Conservation (phyloP, 64 coral and sea anemone genomes). For the Porites lutea region DNA sequence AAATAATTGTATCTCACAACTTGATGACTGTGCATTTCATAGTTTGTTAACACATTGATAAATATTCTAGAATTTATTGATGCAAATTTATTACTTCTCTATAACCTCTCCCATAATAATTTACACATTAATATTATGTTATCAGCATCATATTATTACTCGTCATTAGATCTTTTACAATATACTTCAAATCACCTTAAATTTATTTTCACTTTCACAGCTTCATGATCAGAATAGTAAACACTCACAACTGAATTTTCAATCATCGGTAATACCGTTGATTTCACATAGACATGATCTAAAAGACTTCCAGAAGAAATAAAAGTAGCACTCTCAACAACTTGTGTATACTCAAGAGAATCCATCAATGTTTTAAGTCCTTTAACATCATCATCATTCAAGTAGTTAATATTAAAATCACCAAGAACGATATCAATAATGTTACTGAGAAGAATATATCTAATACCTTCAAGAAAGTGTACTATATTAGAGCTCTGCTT, state of each 20-base stretch:
- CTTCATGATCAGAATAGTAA: slow-evolving; percentile 73
- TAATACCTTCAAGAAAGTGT: slow-evolving; percentile 26
- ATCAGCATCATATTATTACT: no score
- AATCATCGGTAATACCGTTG: slow-evolving; percentile 4
- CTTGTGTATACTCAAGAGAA: slow-evolving; percentile 40
- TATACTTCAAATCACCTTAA: no score
- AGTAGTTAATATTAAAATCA: slow-evolving; percentile 75
- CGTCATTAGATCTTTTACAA: no score
- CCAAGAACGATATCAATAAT: no score
- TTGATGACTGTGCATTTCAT: no score
- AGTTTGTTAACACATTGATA: no score
- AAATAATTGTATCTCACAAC: no score
- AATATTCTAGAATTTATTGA: no score
- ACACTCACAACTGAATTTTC: slow-evolving; percentile 47
- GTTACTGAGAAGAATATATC: slow-evolving; percentile 10
- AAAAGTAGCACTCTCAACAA: slow-evolving; percentile 51
- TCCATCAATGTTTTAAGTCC: slow-evolving; percentile 61
- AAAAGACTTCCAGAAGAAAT: slow-evolving; percentile 54
- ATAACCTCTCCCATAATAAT: no score
- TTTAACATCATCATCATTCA: slow-evolving; percentile 25
- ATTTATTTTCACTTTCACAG: slow-evolving; percentile 34
- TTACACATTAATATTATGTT: no score
- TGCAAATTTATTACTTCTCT: no score
- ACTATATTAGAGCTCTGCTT: slow-evolving; percentile 21
- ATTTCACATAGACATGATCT: slow-evolving; percentile 59